Conservation (phyloP, 2,888 invertebrate genomes). For the Tetragonula carbonaria region DNA sequence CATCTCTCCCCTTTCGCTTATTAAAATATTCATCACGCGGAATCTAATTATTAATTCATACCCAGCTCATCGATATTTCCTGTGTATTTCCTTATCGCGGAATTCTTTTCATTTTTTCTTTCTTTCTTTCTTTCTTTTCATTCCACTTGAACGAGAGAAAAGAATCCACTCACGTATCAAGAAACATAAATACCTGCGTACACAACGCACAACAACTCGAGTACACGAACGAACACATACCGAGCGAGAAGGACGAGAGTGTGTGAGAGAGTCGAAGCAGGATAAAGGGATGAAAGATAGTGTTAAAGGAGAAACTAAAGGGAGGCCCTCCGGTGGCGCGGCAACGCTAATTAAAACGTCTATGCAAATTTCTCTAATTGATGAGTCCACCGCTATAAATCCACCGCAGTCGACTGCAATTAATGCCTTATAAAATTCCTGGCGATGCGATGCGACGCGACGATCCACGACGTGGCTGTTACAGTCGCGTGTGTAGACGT, state of each 20-base stretch:
- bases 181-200: neutral
- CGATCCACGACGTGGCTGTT: constrained; percentile 9
- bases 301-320: neutral
- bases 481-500: constrained; percentile 30
- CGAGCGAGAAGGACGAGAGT: neutral
- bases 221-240: constrained; percentile 10
- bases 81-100: neutral
- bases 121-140: no score
- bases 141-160: no score
- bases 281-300: constrained; percentile 15
- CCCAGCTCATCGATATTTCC: neutral
- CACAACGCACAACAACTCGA: neutral
- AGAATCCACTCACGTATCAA: no score
- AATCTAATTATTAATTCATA: constrained; percentile 15
- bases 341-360: constrained; percentile 72
- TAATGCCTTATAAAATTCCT: constrained; percentile 69
- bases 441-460: constrained; percentile 37
- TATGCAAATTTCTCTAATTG: constrained; percentile 70
- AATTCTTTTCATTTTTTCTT: no score
- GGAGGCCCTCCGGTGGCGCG: constrained; percentile 23
- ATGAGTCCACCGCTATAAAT: constrained; percentile 69
- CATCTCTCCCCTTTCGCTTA: neutral
- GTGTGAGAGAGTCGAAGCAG: neutral
- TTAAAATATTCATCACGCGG: neutral
- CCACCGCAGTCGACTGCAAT: constrained; percentile 50